A percentile compares a stretch with the other conserved stretches of the same genome.
Conservation (phyloP, 2,113 vertebrate genomes). For the Notechis scutatus region DNA sequence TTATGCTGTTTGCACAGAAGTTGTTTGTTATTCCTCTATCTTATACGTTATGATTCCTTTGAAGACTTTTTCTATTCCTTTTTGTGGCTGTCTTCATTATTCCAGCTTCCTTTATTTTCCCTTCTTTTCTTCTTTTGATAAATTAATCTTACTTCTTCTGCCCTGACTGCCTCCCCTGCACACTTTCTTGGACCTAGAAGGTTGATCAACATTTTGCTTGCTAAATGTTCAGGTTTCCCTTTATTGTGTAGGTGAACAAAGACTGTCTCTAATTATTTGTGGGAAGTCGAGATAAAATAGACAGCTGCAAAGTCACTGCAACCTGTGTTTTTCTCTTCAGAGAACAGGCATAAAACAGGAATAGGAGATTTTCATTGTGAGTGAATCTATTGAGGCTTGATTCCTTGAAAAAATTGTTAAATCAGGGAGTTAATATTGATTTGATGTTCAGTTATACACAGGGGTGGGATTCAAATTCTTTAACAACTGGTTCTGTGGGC, state of each 20-base stretch:
- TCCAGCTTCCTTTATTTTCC: neutral
- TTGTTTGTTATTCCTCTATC: accelerated
- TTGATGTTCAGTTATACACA: neutral
- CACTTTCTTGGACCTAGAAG: neutral
- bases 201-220: constrained; percentile 46
- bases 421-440: neutral
- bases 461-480: no score
- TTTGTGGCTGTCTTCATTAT: neutral
- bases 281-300: constrained; percentile 70
- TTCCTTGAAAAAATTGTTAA: neutral
- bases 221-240: constrained; percentile 66
- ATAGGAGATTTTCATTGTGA: neutral
- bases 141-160: neutral
- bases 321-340: constrained; percentile 18
- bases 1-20: neutral
- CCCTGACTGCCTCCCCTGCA: neutral
- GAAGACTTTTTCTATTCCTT: neutral
- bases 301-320: constrained; percentile 37
- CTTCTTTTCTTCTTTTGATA: neutral
- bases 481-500: no score
- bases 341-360: constrained; percentile 2
- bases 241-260: constrained; percentile 63
- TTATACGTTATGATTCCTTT: neutral
- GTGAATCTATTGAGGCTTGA: neutral
- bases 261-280: constrained; percentile 61